Base-by-base conservation (phyloP, 2,888 invertebrate genomes). In the Ennomos erosarius region DNA sequence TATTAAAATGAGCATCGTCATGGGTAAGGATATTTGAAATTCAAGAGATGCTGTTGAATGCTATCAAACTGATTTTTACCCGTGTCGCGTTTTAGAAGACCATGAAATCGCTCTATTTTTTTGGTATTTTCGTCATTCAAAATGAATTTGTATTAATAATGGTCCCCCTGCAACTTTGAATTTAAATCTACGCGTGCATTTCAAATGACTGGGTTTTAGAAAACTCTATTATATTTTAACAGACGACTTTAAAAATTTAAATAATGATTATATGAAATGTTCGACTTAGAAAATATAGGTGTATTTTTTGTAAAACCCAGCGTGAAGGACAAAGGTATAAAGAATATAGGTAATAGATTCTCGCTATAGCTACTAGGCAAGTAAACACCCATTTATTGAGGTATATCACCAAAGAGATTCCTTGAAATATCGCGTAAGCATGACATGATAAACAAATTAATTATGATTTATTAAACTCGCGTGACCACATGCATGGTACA, bases 321-420 rank as follows among this genome's bases (percentile, higher is more conserved):
- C 77, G 79, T 64, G 70, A 79, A 78, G 78, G 84, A 82, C 76
- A 81, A 68, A 87, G 82, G 85, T 85, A 81, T 78, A 78, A 78
- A 85, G 74, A 84, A 79, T 72, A 81, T 72, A 82, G 78, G 78
- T 81, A 70, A 54, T 68, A 83, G 81, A 79, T 89, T 82, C 66
- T 79, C 90, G 92, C 92, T 90, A 91, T 91, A 92, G 91, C 91
- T 92, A 91, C 91, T 90, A 87, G 85, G 92, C 91, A 92, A 92
- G 92, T 92, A 83, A 78, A 89, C 87, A 89, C 79, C 74, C 77
- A 87, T 73, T 70, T 47, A 37, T 75, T 78, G 72, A 79, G 78
- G 74, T 76, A 76, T 64, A 16, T 61, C 56, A 54, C 57, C 62
- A 64, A 73, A 74, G 90, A 90, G 90, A 90, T 88, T 88, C 90